Evolutionary conservation across 2,888 invertebrate genomes (phyloP), one percentile per base, ranked within the genome.

Genomic region (Dilophus febrilis): DNA sequence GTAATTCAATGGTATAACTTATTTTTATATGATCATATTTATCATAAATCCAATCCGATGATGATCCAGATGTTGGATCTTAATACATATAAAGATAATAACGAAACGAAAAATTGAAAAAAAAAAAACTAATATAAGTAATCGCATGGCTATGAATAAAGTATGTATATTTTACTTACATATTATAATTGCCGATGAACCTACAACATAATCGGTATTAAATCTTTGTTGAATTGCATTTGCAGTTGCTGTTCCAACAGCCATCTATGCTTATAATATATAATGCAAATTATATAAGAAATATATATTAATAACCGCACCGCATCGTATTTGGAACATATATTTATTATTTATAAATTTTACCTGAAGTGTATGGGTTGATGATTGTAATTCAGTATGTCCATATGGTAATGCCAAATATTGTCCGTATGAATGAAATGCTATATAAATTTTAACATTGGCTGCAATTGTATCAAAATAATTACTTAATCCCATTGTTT

Each of bases 31-130:
- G 22, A 33, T 73, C 70, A 38, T 69, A 71, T 0, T 61, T 67
- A 7, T 71, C 75, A 50, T 83, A 79, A 0, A 72, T 79, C 78
- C 82, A 88, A 53, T 90, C 88, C 45, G 72, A 65, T 16, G 74
- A 70, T 3, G 68, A 65, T 1, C 84, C 84, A 7, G 74, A 72
- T 1, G 77, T 73, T 1, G 68, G 62, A 55, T 77, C 78, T 78
- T n/a, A n/a, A n/a, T n/a, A n/a, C n/a, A n/a, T n/a, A n/a, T n/a
- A n/a, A n/a, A n/a, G n/a, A n/a, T n/a, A n/a, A n/a, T n/a, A n/a
- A n/a, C n/a, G n/a, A n/a, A n/a, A n/a, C n/a, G n/a, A n/a, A n/a
- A n/a, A n/a, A n/a, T n/a, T n/a, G n/a, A n/a, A n/a, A n/a, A n/a
- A n/a, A n/a, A n/a, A n/a, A n/a, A n/a, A n/a, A n/a, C n/a, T n/a